Evolutionary conservation across 2,113 vertebrate genomes (phyloP).

Genomic region (Litocranius walleri): DNA sequence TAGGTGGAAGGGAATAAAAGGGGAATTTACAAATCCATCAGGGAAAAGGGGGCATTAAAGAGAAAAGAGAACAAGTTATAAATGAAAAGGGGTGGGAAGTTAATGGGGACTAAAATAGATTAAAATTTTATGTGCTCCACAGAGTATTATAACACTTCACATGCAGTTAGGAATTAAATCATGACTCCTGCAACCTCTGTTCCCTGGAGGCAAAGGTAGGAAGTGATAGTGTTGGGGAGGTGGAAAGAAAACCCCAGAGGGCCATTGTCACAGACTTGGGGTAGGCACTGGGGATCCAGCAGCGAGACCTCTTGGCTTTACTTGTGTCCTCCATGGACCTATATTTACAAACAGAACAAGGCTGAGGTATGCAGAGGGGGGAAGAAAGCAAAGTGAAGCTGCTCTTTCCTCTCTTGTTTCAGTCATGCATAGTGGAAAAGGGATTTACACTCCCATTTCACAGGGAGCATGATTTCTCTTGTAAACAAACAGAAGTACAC

Average conservation of each 20-base stretch:
- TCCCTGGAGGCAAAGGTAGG: neutral
- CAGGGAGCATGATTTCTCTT: neutral
- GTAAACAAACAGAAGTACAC: neutral
- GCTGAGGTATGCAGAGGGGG: rapidly evolving
- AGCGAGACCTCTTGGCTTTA: neutral
- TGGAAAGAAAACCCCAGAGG: neutral
- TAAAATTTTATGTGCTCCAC: conserved; percentile 49
- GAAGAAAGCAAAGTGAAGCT: neutral
- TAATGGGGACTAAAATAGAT: conserved; percentile 57
- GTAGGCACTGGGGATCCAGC: neutral
- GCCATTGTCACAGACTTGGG: neutral
- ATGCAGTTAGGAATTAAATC: conserved; percentile 49
- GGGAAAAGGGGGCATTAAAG: conserved; percentile 38
- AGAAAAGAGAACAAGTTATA: conserved; percentile 51
- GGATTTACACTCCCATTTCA: neutral
- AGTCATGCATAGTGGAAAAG: neutral
- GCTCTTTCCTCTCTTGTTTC: neutral
- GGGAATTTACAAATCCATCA: conserved; percentile 45
- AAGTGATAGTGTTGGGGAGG: neutral
- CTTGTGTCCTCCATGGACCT: neutral
- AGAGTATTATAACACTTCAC: conserved; percentile 13
- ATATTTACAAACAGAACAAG: neutral
- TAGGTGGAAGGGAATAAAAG: conserved; percentile 38
- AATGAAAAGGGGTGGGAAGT: conserved; percentile 57
- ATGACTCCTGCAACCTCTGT: neutral